These are phyloP conservation scores for Pseudopleuronectes americanus DNA, from an alignment of 2,797 vertebrate genomes.

Conservation along the genomic window DNA sequence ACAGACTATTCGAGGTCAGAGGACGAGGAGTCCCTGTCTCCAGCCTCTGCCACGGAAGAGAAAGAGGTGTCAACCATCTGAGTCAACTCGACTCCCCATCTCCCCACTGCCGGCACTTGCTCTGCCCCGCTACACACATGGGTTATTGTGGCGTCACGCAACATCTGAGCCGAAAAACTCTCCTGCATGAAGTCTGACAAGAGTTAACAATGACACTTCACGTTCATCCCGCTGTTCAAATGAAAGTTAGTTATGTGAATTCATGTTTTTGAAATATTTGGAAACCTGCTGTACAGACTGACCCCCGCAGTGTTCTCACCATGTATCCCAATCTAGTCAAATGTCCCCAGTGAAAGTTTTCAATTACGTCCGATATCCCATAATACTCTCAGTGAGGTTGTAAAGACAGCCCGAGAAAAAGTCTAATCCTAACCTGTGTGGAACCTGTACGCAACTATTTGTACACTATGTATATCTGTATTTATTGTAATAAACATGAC, in stretches of 20 bases:
- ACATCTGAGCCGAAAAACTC: slow-evolving; percentile 25
- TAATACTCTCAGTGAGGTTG: slow-evolving; percentile 51
- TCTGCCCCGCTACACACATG: slow-evolving; percentile 36
- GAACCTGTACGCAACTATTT: slow-evolving; percentile 64
- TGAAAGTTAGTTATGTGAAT: slow-evolving; percentile 40
- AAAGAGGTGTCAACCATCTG: slow-evolving; percentile 92
- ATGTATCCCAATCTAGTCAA: slow-evolving; percentile 12
- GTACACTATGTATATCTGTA: slow-evolving; percentile 94
- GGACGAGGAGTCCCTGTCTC: slow-evolving; percentile 96
- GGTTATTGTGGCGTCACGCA: slow-evolving; percentile 33
- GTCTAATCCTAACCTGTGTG: slow-evolving; percentile 35
- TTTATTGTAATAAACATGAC: slow-evolving; percentile 97
- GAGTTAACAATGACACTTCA: slow-evolving; percentile 23
- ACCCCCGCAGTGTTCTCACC: slow-evolving; percentile 22
- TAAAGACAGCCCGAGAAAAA: slow-evolving; percentile 21
- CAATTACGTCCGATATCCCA: slow-evolving; percentile 11
- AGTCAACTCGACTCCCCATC: slow-evolving; percentile 27
- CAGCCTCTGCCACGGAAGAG: slow-evolving; percentile 90
- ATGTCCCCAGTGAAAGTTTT: slow-evolving; percentile 30
- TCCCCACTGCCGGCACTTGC: slow-evolving; percentile 62
- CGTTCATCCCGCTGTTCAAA: slow-evolving; percentile 20
- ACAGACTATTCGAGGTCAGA: slow-evolving; percentile 93
- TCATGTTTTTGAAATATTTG: slow-evolving; percentile 39
- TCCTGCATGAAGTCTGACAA: slow-evolving; percentile 58
- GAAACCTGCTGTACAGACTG: slow-evolving; percentile 15